Base-by-base conservation (phyloP, 1,140 invertebrate species). In the Drosophila bocqueti region DNA sequence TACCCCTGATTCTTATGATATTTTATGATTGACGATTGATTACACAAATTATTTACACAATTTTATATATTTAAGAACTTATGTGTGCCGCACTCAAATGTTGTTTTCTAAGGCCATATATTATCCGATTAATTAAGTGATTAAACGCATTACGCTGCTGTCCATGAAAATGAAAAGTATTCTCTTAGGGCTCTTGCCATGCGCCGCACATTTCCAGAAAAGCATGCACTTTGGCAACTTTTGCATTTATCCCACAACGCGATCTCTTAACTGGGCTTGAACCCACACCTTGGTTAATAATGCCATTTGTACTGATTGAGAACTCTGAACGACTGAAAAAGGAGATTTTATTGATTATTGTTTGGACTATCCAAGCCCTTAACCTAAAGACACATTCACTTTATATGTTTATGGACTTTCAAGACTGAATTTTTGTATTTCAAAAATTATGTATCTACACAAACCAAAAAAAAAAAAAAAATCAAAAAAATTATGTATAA, bases 401-500 rank as follows among this genome's bases (percentile, higher is more conserved):
- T 54, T 42, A 81, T 66, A 72, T 64, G 64, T 55, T 50, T 68
- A 81, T 82, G 58, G 64, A 91, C 72, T 45, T 55, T 76, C 62
- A 74, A 91, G 86, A 91, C 85, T 91, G 85, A 91, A 50, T 65
- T 64, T 76, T 67, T 75, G 66, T 79, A 82, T 79, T 65, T 75
- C 71, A 75, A 62, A 71, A 86, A 60, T 63, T 79, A 34, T 77
- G 50, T 54, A 69, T 42, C 60, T 24, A 38, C 15, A 38, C 15
- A 38, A 52, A 86, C 61, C 71, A 77, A 84, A 87, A 65, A 50
- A n/a, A 58, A 50, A n/a, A 58, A 46, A 29, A 52, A 24, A 21
- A 42, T 84, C 72, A 64, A 45, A 42, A 26, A 16, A 26, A 29
- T 29, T 6, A 6, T 29, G 0, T 29, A 29, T 29, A 29, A 2